Evolutionary conservation across 2,113 vertebrate species (phyloP).

Genomic region (Nyctereutes procyonoides): DNA sequence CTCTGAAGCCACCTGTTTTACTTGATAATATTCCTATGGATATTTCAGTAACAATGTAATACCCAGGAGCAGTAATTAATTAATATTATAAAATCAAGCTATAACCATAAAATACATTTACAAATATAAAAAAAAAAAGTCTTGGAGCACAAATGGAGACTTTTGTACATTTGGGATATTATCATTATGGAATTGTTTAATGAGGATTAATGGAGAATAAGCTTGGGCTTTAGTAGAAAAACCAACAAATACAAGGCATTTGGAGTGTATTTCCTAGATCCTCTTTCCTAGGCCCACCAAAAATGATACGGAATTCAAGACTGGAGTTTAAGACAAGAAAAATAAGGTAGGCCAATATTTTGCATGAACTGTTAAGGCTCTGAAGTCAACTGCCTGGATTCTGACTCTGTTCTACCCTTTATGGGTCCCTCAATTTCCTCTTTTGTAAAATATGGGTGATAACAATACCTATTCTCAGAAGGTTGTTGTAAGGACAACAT

Average conservation of each 20-base stretch:
- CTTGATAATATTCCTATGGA: neutral
- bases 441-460: neutral
- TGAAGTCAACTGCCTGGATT: slow-evolving; percentile 31
- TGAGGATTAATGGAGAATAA: slow-evolving; percentile 16
- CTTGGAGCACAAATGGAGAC: neutral
- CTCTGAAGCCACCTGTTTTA: slow-evolving; percentile 19
- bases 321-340: slow-evolving; percentile 41
- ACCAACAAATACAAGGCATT: neutral
- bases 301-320: slow-evolving; percentile 53
- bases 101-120: slow-evolving; percentile 39
- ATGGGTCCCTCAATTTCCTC: neutral
- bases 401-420: neutral
- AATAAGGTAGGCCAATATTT: neutral
- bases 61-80: slow-evolving; percentile 6
- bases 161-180: slow-evolving; percentile 24
- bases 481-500: neutral
- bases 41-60: slow-evolving; percentile 47
- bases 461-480: neutral
- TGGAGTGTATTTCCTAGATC: slow-evolving; percentile 36
- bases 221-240: neutral
- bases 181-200: slow-evolving; percentile 3
- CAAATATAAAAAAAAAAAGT: neutral
- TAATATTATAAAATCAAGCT: slow-evolving; percentile 29
- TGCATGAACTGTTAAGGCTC: neutral
- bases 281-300: slow-evolving; percentile 32